A percentile compares a stretch with the other conserved stretches of the same genome.
Conservation (phyloP, 1,140 invertebrate species). For the Macrobrachium rosenbergii region DNA sequence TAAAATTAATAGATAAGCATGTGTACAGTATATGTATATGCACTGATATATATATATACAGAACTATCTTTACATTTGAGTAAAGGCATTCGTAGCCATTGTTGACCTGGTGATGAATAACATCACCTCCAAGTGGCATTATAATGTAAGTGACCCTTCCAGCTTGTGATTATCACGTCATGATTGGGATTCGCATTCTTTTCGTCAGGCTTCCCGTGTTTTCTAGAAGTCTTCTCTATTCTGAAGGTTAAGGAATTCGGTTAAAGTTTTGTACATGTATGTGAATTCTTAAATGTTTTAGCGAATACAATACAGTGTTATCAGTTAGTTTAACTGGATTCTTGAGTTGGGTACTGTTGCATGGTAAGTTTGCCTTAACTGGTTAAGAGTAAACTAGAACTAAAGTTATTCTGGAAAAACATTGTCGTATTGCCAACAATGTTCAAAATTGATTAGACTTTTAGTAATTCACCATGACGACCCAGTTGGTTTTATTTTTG, state of each 20-base stretch:
- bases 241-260: neutral
- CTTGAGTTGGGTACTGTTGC: no score
- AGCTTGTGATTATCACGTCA: slow-evolving; percentile 13
- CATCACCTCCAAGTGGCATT: slow-evolving; percentile 61
- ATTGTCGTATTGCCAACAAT: neutral
- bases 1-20: slow-evolving; percentile 46
- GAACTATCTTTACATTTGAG: slow-evolving; percentile 60
- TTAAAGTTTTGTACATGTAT: neutral
- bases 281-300: neutral
- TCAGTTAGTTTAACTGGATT: no score
- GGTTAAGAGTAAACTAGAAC: no score
- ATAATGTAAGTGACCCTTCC: slow-evolving; percentile 49
- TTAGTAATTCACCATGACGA: neutral
- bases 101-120: slow-evolving; percentile 56
- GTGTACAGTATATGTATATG: slow-evolving; percentile 48
- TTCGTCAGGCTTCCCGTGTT: slow-evolving; percentile 17
- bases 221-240: slow-evolving; percentile 45
- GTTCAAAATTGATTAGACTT: slow-evolving; percentile 3
- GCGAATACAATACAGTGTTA: no score
- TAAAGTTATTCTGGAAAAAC: neutral
- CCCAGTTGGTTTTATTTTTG: neutral
- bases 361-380: no score
- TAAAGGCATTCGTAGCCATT: slow-evolving; percentile 63
- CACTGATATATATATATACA: slow-evolving; percentile 25
- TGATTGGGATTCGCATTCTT: slow-evolving; percentile 20